phyloP scores from a whole-genome alignment of 2,113 vertebrate species.

The Cyphomyrus discorhynchus region DNA sequence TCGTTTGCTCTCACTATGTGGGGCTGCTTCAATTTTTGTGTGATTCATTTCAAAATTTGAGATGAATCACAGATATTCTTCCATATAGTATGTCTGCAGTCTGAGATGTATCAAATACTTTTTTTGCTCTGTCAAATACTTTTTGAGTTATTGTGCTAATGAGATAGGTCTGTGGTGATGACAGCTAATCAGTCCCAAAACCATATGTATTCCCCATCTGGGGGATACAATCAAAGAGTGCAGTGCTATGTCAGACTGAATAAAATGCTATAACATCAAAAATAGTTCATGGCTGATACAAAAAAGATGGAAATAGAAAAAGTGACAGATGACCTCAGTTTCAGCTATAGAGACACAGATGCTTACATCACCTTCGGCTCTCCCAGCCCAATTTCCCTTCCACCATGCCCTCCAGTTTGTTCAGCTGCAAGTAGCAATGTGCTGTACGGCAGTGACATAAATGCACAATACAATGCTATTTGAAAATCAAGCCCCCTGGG shows the following conservation, averaged over 20 bases:
- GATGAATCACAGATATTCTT: neutral
- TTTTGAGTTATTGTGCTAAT: neutral
- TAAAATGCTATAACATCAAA: neutral
- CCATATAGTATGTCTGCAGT: neutral
- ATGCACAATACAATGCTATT: conserved; percentile 47
- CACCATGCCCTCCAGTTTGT: too few relatives aligned
- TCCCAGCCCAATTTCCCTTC: neutral
- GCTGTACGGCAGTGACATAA: conserved; percentile 25
- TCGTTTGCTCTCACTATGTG: neutral
- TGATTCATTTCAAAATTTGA: neutral
- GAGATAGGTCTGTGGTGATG: neutral
- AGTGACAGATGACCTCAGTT: neutral
- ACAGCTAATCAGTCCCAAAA: neutral
- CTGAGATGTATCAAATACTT: neutral
- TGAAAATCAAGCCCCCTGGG: conserved; percentile 47
- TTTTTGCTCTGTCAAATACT: neutral
- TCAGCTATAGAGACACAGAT: neutral
- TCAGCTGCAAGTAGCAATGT: neutral
- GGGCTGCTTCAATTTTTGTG: neutral
- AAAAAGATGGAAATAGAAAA: neutral
- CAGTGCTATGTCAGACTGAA: neutral
- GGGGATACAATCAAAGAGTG: conserved; percentile 9
- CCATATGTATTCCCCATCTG: neutral
- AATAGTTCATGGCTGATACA: neutral
- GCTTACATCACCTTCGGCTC: neutral